Base-by-base conservation (phyloP, 2,888 invertebrate species). In the Steinernema carpocapsae region DNA sequence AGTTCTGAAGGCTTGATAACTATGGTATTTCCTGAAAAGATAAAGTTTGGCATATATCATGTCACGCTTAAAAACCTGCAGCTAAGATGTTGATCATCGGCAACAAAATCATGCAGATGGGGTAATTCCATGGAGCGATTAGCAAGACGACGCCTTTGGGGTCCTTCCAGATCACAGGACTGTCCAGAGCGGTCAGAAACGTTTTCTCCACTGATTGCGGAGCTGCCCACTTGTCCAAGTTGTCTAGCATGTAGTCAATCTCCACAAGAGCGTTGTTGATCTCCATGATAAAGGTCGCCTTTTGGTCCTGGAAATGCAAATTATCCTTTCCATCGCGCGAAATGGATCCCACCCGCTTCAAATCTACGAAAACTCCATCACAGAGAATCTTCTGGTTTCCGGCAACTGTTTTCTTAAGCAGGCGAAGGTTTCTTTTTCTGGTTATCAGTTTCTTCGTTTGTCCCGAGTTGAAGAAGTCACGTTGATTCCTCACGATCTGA, bases 61-160 rank as follows among this genome's bases (percentile, higher is more conserved):
- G n/a, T n/a, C n/a, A n/a, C n/a, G n/a, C n/a, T n/a, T n/a, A n/a
- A n/a, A n/a, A n/a, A 56, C 83, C 83, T 7, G 81, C 82, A 19
- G 78, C 80, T 12, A 80, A 32, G 14, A 75, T 76, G 4, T 76
- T 45, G 42, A 73, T 64, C 32, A 80, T 56, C 12, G 81, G 81
- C 70, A 77, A 56, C 43, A 80, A 70, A 12, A 76, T 59, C 24
- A 97, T 90, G 85, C 94, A 93, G 29, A 97, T 87, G 0, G 97
- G 97, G 89, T 97, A 97, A 90, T 97, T 99, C 97, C 97, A 99
- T 0, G 97, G 93, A 0, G 95, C 94, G 78, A 91, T 88, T 56
- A 91, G 87, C 3, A 99, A 91, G 1, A 93, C 93, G 26, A 97
- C 94, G 29, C 97, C 97, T 87, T 51, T 52, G 29, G 59, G 59